These are phyloP conservation scores for Sturnira hondurensis DNA, from an alignment of 2,113 vertebrate species.

Conservation along the genomic window DNA sequence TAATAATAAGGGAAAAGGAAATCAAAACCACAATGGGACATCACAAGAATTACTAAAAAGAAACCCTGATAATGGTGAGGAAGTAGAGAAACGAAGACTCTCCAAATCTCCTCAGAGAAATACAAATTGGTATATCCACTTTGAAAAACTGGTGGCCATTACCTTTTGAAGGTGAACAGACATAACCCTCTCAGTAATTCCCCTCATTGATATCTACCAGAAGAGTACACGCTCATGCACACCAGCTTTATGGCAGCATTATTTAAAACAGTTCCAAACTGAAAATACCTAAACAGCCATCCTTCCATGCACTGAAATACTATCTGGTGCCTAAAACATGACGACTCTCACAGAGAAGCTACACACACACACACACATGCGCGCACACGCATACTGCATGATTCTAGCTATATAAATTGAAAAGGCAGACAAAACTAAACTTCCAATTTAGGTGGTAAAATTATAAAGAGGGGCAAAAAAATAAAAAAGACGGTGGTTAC, in stretches of 20 bases:
- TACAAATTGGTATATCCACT: background rate
- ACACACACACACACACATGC: background rate
- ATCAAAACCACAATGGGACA: background rate
- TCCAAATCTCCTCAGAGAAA: background rate
- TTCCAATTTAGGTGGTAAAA: background rate
- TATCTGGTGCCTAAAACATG: background rate
- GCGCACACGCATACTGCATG: background rate
- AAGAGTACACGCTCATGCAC: background rate
- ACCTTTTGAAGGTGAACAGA: background rate
- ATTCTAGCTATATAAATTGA: background rate
- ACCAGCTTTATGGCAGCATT: background rate
- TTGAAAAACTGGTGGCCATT: background rate
- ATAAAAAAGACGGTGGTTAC: background rate
- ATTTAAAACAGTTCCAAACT: background rate
- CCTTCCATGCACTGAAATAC: background rate
- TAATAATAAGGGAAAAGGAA: background rate
- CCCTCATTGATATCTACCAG: background rate
- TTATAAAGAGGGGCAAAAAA: background rate
- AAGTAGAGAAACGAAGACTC: background rate
- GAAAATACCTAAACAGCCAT: background rate
- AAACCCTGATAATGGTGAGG: background rate
- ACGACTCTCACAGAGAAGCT: background rate
- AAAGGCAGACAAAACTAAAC: background rate
- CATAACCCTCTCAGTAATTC: background rate
- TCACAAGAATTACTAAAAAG: background rate